Evolutionary conservation across 2,113 vertebrate genomes (phyloP).

Genomic region (Halcyon senegalensis): DNA sequence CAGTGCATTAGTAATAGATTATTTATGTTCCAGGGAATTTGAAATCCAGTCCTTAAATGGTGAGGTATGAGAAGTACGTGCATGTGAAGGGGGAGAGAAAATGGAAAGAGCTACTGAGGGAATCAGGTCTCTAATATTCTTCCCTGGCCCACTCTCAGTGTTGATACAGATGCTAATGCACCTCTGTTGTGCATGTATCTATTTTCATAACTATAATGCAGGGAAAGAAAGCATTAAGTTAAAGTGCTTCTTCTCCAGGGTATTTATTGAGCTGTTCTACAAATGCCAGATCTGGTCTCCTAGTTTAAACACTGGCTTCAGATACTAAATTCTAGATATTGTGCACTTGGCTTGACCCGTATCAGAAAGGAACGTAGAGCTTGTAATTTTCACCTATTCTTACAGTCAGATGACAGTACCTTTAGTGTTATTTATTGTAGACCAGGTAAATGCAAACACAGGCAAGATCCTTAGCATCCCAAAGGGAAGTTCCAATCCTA

Average conservation of each 20-base stretch:
- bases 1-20: not conserved
- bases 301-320: not conserved
- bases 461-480: not conserved
- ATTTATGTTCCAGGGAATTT: not conserved
- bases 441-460: not conserved
- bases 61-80: not conserved
- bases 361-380: not conserved
- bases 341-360: not conserved
- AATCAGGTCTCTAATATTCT: not conserved
- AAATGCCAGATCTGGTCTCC: not conserved
- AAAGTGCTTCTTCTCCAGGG: not conserved
- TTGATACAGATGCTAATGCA: conserved; percentile 31
- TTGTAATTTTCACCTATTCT: not conserved
- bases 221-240: not conserved
- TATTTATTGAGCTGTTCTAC: not conserved
- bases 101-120: not conserved
- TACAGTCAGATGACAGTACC: not conserved
- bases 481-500: not conserved
- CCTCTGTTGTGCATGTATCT: not conserved
- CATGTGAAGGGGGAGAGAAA: not conserved
- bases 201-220: not conserved
- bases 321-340: not conserved
- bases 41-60: not conserved
- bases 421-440: not conserved
- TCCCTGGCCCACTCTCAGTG: not conserved